These are phyloP conservation scores for Trigoniulus corallinus DNA, from an alignment of 1,140 invertebrate species.

Conservation along the genomic window DNA sequence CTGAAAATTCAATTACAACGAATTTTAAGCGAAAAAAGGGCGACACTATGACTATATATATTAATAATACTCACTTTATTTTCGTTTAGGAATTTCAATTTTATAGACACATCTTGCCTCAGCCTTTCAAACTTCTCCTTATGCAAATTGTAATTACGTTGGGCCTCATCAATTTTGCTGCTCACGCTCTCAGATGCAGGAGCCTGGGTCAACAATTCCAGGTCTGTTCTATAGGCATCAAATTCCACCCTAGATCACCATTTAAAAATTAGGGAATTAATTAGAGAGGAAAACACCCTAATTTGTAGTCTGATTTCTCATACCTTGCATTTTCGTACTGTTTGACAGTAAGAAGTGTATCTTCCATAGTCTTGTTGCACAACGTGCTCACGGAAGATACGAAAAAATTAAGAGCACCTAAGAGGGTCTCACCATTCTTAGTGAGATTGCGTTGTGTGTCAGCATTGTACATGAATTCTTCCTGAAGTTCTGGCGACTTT, in stretches of 20 bases:
- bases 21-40: background rate
- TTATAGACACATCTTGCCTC: slow-evolving; percentile 78
- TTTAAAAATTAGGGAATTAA: background rate
- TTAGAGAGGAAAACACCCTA: too few species aligned
- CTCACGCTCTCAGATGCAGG: slow-evolving; percentile 40
- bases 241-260: slow-evolving; percentile 57
- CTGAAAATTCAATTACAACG: background rate
- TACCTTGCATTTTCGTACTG: slow-evolving; percentile 83
- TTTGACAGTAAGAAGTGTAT: slow-evolving; percentile 79
- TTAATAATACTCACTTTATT: slow-evolving; percentile 54
- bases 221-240: slow-evolving; percentile 86
- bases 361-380: slow-evolving; percentile 92
- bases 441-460: slow-evolving; percentile 84
- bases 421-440: slow-evolving; percentile 81
- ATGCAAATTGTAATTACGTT: slow-evolving; percentile 63
- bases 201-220: slow-evolving; percentile 50
- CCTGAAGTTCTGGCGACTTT: slow-evolving; percentile 83
- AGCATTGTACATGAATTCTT: slow-evolving; percentile 88
- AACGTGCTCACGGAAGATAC: slow-evolving; percentile 86
- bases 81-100: slow-evolving; percentile 89
- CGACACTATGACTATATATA: background rate
- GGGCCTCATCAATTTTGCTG: slow-evolving; percentile 53
- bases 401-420: slow-evolving; percentile 88
- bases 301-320: too few species aligned
- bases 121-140: slow-evolving; percentile 81